Conservation (phyloP, 2,888 invertebrate genomes). For the Amblyteles armatorius region DNA sequence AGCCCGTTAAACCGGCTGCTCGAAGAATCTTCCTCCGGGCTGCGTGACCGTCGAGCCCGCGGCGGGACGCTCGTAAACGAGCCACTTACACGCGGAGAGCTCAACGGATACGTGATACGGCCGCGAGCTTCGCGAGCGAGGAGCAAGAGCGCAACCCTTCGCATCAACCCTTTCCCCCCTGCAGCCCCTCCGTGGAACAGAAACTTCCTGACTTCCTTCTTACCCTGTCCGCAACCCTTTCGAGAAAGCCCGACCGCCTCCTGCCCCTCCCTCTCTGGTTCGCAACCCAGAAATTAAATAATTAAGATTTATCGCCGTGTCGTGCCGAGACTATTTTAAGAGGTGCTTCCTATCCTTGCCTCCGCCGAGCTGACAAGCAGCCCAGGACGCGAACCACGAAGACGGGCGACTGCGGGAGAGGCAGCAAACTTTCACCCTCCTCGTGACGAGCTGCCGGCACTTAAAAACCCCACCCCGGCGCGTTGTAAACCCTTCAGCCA, state of each 20-base stretch:
- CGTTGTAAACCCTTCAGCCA: conserved; percentile 45
- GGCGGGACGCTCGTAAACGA: conserved; percentile 41
- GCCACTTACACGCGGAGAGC: conserved; percentile 27
- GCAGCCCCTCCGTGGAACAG: not conserved
- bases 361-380: conserved; percentile 3
- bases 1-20: not conserved
- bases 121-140: conserved; percentile 19
- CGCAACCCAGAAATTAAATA: conserved; percentile 75
- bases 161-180: not conserved
- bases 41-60: conserved; percentile 36
- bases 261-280: conserved; percentile 22
- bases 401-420: conserved; percentile 13
- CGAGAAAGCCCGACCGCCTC: not conserved
- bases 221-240: conserved; percentile 42
- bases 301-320: conserved; percentile 75
- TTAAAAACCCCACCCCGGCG: conserved; percentile 8
- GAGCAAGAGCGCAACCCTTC: conserved; percentile 40
- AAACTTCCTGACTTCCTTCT: conserved; percentile 39
- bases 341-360: conserved; percentile 57
- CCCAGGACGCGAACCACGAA: conserved; percentile 1
- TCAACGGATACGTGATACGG: conserved; percentile 10
- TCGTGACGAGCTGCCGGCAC: conserved; percentile 50
- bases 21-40: conserved; percentile 34
- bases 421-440: conserved; percentile 49
- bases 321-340: conserved; percentile 67